phyloP scores from a whole-genome alignment of 2,797 vertebrate genomes.

The Podargus strigoides region DNA sequence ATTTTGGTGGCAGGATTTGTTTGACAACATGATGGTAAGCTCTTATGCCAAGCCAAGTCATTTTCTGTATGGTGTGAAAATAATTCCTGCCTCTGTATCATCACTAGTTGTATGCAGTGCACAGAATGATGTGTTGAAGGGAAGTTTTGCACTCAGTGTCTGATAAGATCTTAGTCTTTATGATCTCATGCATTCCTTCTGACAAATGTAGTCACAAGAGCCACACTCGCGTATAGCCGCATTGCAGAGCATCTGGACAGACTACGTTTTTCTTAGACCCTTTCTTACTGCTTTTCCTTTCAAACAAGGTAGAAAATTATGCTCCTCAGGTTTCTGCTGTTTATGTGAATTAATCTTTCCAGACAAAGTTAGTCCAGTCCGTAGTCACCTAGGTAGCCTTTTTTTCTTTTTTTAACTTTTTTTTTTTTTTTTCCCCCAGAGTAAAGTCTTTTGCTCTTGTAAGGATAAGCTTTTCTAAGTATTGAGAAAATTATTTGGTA shows the following conservation, averaged over 20 bases:
- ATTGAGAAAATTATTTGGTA: neutral
- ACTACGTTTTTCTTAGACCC: neutral
- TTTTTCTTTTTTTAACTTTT: neutral
- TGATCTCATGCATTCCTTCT: constrained; percentile 17
- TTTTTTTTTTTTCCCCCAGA: neutral
- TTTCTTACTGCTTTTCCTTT: neutral
- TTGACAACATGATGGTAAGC: neutral
- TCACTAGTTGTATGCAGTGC: neutral
- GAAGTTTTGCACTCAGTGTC: neutral
- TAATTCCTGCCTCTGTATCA: neutral
- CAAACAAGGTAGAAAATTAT: neutral
- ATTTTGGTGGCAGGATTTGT: neutral
- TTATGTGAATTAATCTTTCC: neutral
- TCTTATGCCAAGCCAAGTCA: neutral
- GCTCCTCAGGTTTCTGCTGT: neutral
- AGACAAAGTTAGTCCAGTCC: neutral
- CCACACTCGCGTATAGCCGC: neutral
- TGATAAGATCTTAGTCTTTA: neutral
- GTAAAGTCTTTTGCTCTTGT: neutral
- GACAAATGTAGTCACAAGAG: neutral
- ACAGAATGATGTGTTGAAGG: neutral
- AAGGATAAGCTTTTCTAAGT: neutral
- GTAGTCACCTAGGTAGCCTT: neutral
- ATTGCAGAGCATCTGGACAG: neutral
- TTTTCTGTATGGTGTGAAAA: neutral